Percentiles rank a stretch among this genome's conserved stretches.
These are phyloP conservation scores for Unio pictorum DNA, from an alignment of 2,888 invertebrate genomes.

Conservation along the genomic window DNA sequence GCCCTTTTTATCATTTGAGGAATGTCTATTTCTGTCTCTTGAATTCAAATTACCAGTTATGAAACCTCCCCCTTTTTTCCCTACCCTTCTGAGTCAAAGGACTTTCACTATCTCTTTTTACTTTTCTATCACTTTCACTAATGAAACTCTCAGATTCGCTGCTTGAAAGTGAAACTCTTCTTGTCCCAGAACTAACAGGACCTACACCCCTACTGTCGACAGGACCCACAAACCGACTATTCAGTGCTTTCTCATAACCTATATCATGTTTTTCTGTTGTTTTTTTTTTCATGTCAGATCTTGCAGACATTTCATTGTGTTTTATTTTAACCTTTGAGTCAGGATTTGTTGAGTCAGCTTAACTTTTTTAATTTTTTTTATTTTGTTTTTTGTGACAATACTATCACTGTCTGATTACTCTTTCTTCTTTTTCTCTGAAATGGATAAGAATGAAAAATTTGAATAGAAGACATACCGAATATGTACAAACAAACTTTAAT, in stretches of 20 bases:
- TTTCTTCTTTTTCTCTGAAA: constrained; percentile 49
- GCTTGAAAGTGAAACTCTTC: neutral
- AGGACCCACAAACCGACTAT: no score
- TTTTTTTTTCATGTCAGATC: constrained; percentile 26
- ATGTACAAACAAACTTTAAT: no score
- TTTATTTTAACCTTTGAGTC: constrained; percentile 2
- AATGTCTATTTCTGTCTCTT: constrained; percentile 12
- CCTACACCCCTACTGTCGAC: constrained; percentile 1
- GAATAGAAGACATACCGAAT: no score
- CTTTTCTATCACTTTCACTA: no score
- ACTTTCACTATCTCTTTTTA: constrained; percentile 1
- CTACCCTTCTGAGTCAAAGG: constrained; percentile 1
- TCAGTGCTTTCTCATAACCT: constrained; percentile 37
- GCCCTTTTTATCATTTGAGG: neutral
- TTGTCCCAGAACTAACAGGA: neutral
- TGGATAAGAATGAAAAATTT: neutral
- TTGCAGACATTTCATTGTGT: neutral
- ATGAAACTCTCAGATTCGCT: no score
- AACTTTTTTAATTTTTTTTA: neutral
- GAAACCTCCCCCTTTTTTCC: neutral
- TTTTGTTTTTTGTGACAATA: constrained; percentile 7
- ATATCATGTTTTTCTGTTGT: constrained; percentile 41
- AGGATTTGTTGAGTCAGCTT: neutral
- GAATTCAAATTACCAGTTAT: constrained; percentile 6
- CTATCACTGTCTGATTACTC: constrained; percentile 33